Percentiles rank a stretch among this genome's conserved stretches.
Conservation (phyloP, 2,888 invertebrate species). For the Cordilura impudica region DNA sequence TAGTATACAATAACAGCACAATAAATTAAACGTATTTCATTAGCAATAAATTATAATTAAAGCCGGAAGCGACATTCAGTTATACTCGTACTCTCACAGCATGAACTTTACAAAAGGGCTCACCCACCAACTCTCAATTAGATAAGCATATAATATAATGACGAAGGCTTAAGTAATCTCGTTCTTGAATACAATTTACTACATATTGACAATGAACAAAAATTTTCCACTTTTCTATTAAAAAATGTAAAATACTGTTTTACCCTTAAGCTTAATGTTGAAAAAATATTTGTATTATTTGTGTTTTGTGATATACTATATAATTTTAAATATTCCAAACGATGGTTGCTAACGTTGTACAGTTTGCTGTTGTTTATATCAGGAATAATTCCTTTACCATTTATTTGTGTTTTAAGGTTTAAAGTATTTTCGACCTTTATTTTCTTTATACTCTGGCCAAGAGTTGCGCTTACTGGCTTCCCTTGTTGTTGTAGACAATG, state of each 20-base stretch:
- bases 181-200: neutral
- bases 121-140: conserved; percentile 28
- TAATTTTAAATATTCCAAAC: conserved; percentile 28
- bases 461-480: neutral
- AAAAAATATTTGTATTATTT: neutral
- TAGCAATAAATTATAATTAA: conserved; percentile 45
- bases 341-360: neutral
- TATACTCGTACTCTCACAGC: conserved; percentile 49
- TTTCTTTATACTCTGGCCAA: conserved; percentile 2
- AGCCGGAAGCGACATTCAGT: conserved; percentile 48
- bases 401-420: neutral
- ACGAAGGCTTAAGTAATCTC: neutral
- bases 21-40: neutral
- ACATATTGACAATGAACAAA: neutral
- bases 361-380: neutral
- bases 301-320: neutral
- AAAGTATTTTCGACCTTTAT: neutral
- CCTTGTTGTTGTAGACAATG: conserved; percentile 34
- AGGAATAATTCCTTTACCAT: neutral
- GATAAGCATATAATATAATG: conserved; percentile 23
- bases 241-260: neutral
- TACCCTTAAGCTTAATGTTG: conserved; percentile 11
- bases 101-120: conserved; percentile 33
- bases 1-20: conserved; percentile 23
- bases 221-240: neutral